A percentile compares a stretch with the other conserved stretches of the same genome.
Conservation (phyloP, 2,888 invertebrate species). For the Opisthograptis luteolata region DNA sequence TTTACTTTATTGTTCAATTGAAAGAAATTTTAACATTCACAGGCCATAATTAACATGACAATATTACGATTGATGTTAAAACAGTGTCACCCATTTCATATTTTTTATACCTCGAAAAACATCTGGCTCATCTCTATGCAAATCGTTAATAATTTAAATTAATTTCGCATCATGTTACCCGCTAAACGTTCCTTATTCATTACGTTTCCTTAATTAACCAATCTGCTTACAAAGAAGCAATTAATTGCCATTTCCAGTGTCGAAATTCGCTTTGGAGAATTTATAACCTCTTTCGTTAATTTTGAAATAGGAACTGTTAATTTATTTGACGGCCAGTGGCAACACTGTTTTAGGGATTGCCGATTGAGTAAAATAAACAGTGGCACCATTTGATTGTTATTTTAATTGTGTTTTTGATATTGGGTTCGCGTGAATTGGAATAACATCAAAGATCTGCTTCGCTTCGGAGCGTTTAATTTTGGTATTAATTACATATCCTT, state of each 20-base stretch:
- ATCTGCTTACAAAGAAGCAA: conserved; percentile 82
- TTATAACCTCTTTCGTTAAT: conserved; percentile 61
- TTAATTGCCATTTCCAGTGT: conserved; percentile 79
- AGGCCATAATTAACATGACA: too few relatives aligned
- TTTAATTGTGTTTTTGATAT: conserved; percentile 29
- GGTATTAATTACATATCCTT: conserved; percentile 15
- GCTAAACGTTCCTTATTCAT: conserved; percentile 78
- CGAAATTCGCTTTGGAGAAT: conserved; percentile 58
- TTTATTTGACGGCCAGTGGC: conserved; percentile 43
- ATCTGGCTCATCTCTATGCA: conserved; percentile 47
- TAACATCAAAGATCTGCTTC: conserved; percentile 21
- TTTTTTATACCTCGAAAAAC: too few relatives aligned
- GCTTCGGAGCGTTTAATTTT: conserved; percentile 14
- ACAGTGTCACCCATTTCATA: too few relatives aligned
- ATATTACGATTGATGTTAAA: too few relatives aligned
- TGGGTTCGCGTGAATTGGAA: conserved; percentile 9
- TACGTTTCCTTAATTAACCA: conserved; percentile 82
- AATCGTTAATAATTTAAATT: conserved; percentile 81
- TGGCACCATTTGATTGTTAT: conserved; percentile 14
- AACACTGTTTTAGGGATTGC: conserved; percentile 39
- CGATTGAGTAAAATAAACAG: conserved; percentile 21
- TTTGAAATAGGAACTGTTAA: conserved; percentile 58
- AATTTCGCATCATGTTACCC: conserved; percentile 75
- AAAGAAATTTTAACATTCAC: too few relatives aligned
- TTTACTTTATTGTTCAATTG: too few relatives aligned